Conservation (phyloP, 2,113 vertebrate genomes). For the Cyprinus carpio region DNA sequence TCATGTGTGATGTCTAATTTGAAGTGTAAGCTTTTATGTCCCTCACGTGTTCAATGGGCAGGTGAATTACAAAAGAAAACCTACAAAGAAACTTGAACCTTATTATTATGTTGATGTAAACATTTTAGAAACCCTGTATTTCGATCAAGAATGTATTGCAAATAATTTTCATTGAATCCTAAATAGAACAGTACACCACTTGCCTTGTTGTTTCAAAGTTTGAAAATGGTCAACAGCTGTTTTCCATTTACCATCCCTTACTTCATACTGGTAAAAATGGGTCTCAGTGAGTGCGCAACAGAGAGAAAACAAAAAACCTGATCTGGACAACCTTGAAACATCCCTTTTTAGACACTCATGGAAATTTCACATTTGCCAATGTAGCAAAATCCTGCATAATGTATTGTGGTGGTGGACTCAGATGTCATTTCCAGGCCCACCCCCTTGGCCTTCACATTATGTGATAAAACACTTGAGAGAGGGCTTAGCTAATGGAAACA, state of each 20-base stretch:
- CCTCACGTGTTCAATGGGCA: constrained; percentile 60
- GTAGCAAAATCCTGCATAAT: constrained; percentile 56
- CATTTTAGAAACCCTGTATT: constrained; percentile 39
- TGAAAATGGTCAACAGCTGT: constrained; percentile 67
- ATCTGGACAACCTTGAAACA: constrained; percentile 73
- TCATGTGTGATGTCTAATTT: background rate
- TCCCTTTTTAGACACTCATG: constrained; percentile 66
- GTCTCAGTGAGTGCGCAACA: constrained; percentile 66
- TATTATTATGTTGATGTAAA: constrained; percentile 51
- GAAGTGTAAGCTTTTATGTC: background rate
- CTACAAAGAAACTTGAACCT: constrained; percentile 53
- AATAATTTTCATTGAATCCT: constrained; percentile 46
- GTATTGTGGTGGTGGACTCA: constrained; percentile 64
- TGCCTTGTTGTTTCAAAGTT: constrained; percentile 33
- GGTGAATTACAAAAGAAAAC: constrained; percentile 52
- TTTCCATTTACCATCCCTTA: constrained; percentile 68
- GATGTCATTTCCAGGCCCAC: constrained; percentile 55
- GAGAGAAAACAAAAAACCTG: constrained; percentile 56
- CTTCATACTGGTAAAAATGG: constrained; percentile 70
- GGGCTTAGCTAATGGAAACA: constrained; percentile 63
- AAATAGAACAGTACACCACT: constrained; percentile 45
- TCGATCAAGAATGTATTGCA: constrained; percentile 39
- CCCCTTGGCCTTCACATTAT: constrained; percentile 48
- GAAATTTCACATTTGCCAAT: constrained; percentile 59
- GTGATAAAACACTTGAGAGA: constrained; percentile 63